Base-by-base conservation (phyloP, 2,797 vertebrate genomes). In the Argyrosomus regius region DNA sequence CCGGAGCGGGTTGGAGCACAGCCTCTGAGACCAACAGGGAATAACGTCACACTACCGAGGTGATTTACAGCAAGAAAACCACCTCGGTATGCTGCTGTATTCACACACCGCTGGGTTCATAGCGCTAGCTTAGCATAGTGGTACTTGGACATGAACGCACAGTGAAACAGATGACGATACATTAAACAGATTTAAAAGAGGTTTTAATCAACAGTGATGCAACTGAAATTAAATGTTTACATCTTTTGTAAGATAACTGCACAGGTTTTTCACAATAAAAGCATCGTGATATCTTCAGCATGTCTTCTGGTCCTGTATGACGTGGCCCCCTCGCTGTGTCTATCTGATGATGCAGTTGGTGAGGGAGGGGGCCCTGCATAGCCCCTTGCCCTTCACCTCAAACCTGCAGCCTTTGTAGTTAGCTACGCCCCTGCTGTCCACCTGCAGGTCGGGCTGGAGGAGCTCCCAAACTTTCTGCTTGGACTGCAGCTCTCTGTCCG, bases 331-430 rank as follows among this genome's bases (percentile, higher is more conserved):
- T 11, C 4, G 1, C 16, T 4, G 39, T 0, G 3, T 87, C 90
- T 92, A 97, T 93, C 96, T 97, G 93, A 99, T 97, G 74, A 84
- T 86, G 0, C 96, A 96, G 88, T 94, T 96, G 91, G 89, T 93
- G 95, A 99, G 96, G 77, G 96, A 96, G 20, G 96, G 95, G 58
- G 96, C 96, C 78, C 92, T 85, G 89, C 97, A 98, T 5, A 97
- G 92, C 7, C 98, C 98, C 85, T 98, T 99, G 35, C 97, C 98
- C 84, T 95, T 96, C 91, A 99, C 97, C 89, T 98, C 96, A 64
- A 99, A 97, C 0, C 96, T 93, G 17, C 93, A 94, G 28, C 97
- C 98, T 90, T 95, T 97, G 69, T 98, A 99, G 0, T 93, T 97
- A 78, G 98, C 98, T 89, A 99, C 95, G 65, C 97, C 96, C 59